Evolutionary conservation across 2,888 invertebrate species (phyloP).

Genomic region (Cantharis rufa): DNA sequence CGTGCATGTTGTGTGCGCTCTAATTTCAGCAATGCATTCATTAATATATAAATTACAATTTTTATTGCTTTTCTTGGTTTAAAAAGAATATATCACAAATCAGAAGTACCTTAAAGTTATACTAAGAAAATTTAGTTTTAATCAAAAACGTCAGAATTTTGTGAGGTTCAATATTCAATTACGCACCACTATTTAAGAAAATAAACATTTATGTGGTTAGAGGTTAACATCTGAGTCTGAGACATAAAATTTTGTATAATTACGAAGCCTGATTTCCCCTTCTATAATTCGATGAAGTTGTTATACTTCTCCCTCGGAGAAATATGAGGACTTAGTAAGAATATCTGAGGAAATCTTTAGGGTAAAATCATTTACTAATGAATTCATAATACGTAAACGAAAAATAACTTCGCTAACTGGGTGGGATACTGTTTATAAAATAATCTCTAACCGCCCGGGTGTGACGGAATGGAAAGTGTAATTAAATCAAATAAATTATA

Average conservation of each 20-base stretch:
- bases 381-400: background rate
- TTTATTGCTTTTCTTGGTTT: too few species aligned
- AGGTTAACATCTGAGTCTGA: background rate
- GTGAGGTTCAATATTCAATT: too few species aligned
- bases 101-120: too few species aligned
- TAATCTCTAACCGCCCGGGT: background rate
- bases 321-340: background rate
- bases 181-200: background rate
- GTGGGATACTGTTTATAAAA: background rate
- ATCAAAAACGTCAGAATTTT: too few species aligned
- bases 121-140: too few species aligned
- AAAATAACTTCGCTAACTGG: background rate
- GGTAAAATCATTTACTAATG: background rate
- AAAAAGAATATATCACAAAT: too few species aligned
- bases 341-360: background rate
- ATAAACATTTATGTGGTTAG: background rate
- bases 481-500: background rate
- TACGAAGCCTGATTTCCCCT: background rate
- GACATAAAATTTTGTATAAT: background rate
- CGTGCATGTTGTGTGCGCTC: too few species aligned
- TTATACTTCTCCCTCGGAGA: background rate
- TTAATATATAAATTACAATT: too few species aligned
- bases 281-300: background rate
- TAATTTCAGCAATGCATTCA: too few species aligned
- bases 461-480: background rate